Base-by-base conservation (phyloP, 2,888 invertebrate species). In the Napeogenes inachia region DNA sequence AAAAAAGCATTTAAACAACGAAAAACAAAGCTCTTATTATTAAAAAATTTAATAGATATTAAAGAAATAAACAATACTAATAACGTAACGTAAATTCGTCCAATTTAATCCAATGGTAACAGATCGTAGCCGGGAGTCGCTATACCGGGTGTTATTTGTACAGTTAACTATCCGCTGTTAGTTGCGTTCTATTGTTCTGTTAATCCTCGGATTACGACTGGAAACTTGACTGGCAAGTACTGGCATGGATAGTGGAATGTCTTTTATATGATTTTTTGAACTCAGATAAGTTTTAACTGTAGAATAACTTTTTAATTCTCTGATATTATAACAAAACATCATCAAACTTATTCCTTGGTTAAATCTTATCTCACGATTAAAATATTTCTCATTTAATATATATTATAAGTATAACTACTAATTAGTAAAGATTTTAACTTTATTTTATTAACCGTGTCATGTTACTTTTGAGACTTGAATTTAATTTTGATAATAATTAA, bases 81-180 rank as follows among this genome's bases (percentile, higher is more conserved):
- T 76, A 75, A 68, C 8, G 8, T 73, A 74, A 77, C 78, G 81
- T 85, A 84, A 85, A 85, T 83, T 83, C 73, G 71, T 71, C 73
- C 81, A 79, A 79, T 87, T 85, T 86, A 87, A 87, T 87, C 84
- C 82, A 82, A 81, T 84, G 82, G 78, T 81, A 77, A 82, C 78
- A 78, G 78, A 81, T 81, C 21, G 21, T 21, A 80, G 84, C 78
- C 69, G 78, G 79, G 76, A 78, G 76, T 77, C 77, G 76, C 80
- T 82, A 84, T 84, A 83, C 82, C 74, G 78, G 77, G 75, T 77
- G 77, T 84, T 81, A 83, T 80, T 81, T 76, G 80, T 81, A 79
- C 80, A 73, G 74, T 79, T 82, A 82, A 85, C 82, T 82, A 81
- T 81, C 80, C 74, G 70, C 69, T 72, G 71, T 79, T 77, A 84